Evolutionary conservation across 2,888 invertebrate species (phyloP).

Genomic region (Polymixis lichenea): DNA sequence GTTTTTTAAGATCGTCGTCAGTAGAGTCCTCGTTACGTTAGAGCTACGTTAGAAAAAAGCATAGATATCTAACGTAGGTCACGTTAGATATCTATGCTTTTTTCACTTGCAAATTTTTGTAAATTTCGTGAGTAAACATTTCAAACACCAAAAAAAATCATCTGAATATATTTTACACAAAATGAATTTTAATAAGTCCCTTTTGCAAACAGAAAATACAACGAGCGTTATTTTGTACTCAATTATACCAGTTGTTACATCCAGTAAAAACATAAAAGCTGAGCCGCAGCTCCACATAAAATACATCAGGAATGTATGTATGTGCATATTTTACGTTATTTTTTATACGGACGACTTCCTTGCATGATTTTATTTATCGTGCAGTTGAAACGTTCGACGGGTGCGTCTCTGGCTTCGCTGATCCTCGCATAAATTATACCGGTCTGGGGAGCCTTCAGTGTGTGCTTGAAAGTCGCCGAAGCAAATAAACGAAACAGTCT

Average conservation of each 20-base stretch:
- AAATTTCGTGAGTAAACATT: neutral
- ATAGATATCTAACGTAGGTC: too few relatives aligned
- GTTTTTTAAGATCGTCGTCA: too few relatives aligned
- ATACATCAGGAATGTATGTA: constrained; percentile 62
- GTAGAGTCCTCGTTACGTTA: too few relatives aligned
- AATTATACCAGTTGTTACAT: constrained; percentile 39
- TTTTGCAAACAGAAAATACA: constrained; percentile 17
- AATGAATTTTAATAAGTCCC: constrained; percentile 18
- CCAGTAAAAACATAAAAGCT: constrained; percentile 44
- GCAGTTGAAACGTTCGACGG: constrained; percentile 47
- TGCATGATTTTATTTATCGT: constrained; percentile 63
- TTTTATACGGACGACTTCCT: constrained; percentile 61
- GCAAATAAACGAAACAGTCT: constrained; percentile 66
- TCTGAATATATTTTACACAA: neutral
- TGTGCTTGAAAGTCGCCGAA: constrained; percentile 67
- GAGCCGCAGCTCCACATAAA: constrained; percentile 45
- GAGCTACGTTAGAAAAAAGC: too few relatives aligned
- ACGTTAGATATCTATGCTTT: neutral
- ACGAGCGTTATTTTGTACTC: constrained; percentile 19
- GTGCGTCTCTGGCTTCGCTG: constrained; percentile 37
- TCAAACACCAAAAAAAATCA: neutral
- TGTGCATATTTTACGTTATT: constrained; percentile 61
- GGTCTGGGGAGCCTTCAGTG: constrained; percentile 44
- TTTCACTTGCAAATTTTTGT: neutral
- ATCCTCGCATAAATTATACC: constrained; percentile 67